These are phyloP conservation scores for Geothlypis trichas DNA, from an alignment of 2,113 vertebrate species.

Conservation along the genomic window DNA sequence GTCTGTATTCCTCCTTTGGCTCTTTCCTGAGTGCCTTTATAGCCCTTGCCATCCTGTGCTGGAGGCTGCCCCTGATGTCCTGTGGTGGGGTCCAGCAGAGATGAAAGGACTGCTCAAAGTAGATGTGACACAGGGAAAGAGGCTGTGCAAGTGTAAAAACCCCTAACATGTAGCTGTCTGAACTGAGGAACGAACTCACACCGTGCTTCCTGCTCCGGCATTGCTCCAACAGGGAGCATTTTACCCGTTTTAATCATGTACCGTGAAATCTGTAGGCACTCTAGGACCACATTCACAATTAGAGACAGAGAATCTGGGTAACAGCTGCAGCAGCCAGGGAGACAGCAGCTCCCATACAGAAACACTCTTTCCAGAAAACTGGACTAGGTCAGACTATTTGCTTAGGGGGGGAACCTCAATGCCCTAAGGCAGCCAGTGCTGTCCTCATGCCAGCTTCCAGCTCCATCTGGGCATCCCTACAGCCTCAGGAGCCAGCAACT, in stretches of 20 bases:
- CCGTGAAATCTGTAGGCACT: not conserved
- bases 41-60: not conserved
- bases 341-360: not conserved
- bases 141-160: not conserved
- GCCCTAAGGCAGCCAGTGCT: not conserved
- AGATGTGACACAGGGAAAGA: not conserved
- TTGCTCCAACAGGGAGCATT: not conserved
- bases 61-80: not conserved
- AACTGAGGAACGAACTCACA: not conserved
- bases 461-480: not conserved
- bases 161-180: not conserved
- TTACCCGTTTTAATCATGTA: not conserved
- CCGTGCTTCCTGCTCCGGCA: not conserved
- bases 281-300: not conserved
- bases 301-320: not conserved
- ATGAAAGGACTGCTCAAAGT: not conserved
- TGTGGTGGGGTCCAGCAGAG: not conserved
- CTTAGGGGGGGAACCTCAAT: not conserved
- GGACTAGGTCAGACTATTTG: rapidly evolving
- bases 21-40: not conserved
- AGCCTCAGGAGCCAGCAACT: not conserved
- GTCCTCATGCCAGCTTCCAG: not conserved
- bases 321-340: not conserved
- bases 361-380: not conserved
- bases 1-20: not conserved